These are phyloP conservation scores for Anseranas semipalmata DNA, from an alignment of 2,113 vertebrate species.

Conservation along the genomic window DNA sequence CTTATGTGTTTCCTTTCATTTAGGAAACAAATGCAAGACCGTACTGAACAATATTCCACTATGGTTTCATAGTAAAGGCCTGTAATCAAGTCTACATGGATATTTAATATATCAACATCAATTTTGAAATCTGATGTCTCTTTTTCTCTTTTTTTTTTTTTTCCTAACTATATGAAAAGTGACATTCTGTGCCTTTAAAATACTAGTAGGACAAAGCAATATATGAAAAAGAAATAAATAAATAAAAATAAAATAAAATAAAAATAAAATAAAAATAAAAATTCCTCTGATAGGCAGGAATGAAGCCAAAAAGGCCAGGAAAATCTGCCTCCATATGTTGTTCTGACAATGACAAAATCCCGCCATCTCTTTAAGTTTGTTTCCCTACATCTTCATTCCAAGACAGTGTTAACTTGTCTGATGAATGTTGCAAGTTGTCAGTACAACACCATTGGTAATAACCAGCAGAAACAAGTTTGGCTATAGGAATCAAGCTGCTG, in stretches of 20 bases:
- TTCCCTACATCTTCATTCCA: not conserved
- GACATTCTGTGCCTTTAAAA: not conserved
- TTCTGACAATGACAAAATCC: not conserved
- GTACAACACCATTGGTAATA: not conserved
- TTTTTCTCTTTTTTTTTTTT: not conserved
- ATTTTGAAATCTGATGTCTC: not conserved
- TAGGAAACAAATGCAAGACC: not conserved
- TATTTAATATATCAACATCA: not conserved
- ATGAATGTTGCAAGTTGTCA: not conserved
- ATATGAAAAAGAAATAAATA: not conserved
- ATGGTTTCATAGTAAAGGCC: not conserved
- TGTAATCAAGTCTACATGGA: not conserved
- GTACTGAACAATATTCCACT: not conserved
- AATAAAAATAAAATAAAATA: too few relatives aligned
- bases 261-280: too few relatives aligned
- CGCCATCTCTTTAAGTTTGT: not conserved
- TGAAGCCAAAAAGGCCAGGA: not conserved
- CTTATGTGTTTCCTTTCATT: not conserved
- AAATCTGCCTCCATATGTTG: not conserved
- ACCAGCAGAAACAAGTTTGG: not conserved
- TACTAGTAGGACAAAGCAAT: not conserved
- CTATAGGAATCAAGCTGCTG: not conserved
- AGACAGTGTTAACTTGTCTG: not conserved
- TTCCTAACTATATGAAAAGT: not conserved
- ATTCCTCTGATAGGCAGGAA: not conserved